A percentile compares a stretch with the other conserved stretches of the same genome.
Evolutionary conservation across 2,113 vertebrate genomes (phyloP).

Genomic region (Butorides virescens): DNA sequence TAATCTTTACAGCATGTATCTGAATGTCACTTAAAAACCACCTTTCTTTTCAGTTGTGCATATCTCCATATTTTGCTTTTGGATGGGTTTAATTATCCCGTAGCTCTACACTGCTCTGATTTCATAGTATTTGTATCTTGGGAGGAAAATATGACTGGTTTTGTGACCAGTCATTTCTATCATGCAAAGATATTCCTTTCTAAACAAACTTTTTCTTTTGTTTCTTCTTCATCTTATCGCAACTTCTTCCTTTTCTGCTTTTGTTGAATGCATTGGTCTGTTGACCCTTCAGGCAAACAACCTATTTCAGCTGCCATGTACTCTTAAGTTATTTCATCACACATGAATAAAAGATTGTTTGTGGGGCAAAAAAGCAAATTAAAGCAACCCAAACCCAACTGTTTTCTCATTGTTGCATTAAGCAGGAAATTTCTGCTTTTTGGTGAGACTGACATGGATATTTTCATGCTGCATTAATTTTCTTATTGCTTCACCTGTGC

Average conservation of each 20-base stretch:
- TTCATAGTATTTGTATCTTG: background rate
- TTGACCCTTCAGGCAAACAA: background rate
- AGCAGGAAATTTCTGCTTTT: background rate
- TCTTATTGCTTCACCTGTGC: background rate
- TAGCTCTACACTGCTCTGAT: background rate
- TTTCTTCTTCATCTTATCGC: background rate
- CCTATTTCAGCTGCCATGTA: background rate
- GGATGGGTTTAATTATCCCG: background rate
- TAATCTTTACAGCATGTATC: background rate
- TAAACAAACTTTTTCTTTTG: background rate
- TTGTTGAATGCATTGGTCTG: background rate
- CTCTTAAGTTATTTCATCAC: no score
- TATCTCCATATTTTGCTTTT: background rate
- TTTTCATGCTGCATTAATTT: background rate
- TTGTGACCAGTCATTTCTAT: background rate
- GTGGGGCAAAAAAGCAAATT: fast-evolving
- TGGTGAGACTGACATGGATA: background rate
- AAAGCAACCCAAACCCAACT: fast-evolving
- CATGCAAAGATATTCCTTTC: background rate
- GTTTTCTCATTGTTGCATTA: background rate
- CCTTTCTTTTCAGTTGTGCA: background rate
- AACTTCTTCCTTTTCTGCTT: background rate
- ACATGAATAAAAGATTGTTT: background rate
- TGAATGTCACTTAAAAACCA: background rate
- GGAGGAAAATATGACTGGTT: background rate